phyloP scores from a whole-genome alignment of 2,113 vertebrate genomes.

The Phrynosoma blainvillii region DNA sequence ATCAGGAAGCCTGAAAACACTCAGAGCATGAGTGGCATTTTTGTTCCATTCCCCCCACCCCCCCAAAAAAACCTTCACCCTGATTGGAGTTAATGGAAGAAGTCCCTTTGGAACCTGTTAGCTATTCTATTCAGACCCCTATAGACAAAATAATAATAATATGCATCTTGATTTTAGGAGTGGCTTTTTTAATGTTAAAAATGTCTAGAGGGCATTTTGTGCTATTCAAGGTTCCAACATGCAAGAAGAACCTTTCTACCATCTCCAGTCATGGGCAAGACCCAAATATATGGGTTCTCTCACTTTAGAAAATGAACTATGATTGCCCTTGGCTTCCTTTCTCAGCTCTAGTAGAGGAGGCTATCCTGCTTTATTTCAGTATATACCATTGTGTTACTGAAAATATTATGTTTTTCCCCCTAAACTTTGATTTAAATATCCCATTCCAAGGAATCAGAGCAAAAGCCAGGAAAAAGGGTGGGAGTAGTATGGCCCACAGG shows the following conservation, averaged over 20 bases:
- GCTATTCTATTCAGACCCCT: slow-evolving; percentile 64
- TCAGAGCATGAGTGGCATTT: slow-evolving; percentile 63
- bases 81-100: slow-evolving; percentile 70
- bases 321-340: not conserved
- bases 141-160: slow-evolving; percentile 44
- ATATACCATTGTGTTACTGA: not conserved
- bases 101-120: slow-evolving; percentile 75
- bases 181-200: slow-evolving; percentile 18
- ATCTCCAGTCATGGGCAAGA: slow-evolving; percentile 1
- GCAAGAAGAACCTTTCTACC: not conserved
- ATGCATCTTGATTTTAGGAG: slow-evolving; percentile 59
- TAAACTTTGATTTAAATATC: not conserved
- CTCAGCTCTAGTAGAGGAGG: not conserved
- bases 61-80: slow-evolving; percentile 59
- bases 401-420: not conserved
- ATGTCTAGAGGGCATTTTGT: slow-evolving; percentile 64
- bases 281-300: slow-evolving; percentile 2
- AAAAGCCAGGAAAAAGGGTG: not conserved
- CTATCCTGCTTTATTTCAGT: not conserved
- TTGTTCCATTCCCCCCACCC: not conserved
- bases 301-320: slow-evolving; percentile 5
- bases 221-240: slow-evolving; percentile 41
- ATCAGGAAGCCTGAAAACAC: slow-evolving; percentile 59
- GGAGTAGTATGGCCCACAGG: no score
- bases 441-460: not conserved